Conservation (phyloP, 2,797 vertebrate species). For the Prunella strophiata region DNA sequence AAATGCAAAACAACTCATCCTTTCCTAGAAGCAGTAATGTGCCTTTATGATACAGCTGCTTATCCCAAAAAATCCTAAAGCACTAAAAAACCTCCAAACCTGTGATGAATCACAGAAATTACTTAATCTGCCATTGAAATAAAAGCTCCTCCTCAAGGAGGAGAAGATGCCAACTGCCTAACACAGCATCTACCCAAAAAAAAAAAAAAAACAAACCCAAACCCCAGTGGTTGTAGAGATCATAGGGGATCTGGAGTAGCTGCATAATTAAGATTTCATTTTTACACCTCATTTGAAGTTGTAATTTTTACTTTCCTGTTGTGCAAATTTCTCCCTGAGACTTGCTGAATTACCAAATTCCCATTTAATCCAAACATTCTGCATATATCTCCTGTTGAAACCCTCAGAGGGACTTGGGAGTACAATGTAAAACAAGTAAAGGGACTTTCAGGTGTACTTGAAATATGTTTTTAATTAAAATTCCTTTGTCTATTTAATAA, state of each 20-base stretch:
- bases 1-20: constrained; percentile 24
- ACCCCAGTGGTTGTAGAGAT: neutral
- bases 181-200: neutral
- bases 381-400: neutral
- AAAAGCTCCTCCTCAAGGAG: neutral
- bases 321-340: neutral
- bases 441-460: neutral
- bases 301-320: neutral
- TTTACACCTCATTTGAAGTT: constrained; percentile 33
- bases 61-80: constrained; percentile 18
- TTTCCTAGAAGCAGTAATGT: neutral
- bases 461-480: constrained; percentile 4
- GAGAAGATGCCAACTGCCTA: neutral
- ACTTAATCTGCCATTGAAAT: constrained; percentile 15
- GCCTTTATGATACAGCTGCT: neutral
- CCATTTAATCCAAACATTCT: neutral
- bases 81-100: neutral
- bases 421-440: neutral
- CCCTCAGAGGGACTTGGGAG: neutral
- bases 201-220: neutral
- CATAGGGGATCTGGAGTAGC: neutral
- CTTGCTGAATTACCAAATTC: neutral
- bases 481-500: neutral
- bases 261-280: constrained; percentile 8
- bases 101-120: constrained; percentile 17